Base-by-base conservation (phyloP, 2,888 invertebrate species). In the Apodemia zela region DNA sequence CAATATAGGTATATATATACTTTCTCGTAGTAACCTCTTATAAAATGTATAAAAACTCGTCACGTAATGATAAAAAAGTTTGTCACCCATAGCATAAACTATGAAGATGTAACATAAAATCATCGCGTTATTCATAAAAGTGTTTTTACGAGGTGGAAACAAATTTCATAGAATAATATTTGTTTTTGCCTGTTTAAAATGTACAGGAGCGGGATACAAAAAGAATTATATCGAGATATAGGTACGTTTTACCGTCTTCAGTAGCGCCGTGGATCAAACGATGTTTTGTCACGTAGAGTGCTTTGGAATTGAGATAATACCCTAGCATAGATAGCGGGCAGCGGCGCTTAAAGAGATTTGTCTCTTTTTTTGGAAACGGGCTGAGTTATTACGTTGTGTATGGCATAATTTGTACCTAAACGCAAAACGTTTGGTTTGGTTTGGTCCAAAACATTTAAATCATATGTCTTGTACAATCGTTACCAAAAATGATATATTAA, bases 161-260 rank as follows among this genome's bases (percentile, higher is more conserved):
- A 74, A 84, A 86, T 83, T 89, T 87, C 86, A 81, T 71, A 80
- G 86, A 87, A 89, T 76, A 75, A 72, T 75, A 78, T 79, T 65
- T 68, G 79, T 81, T 83, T 84, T 80, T 78, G 75, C 69, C 83
- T 87, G 82, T 87, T 90, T 88, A 88, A 89, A 86, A 90, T 90
- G 88, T 87, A 89, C 82, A 85, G 87, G 83, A 86, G 89, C 85
- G 75, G 77, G 73, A 74, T 76, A 79, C 80, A 82, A 85, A 82
- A 80, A 79, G 78, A 83, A 84, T 84, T 83, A 79, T 80, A 78
- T 73, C 78, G 71, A 78, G 82, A 85, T 84, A 86, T 82, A 25
- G 3, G 8, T 33, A 33, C 33, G 33, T 33, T 8, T 33, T 33
- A 86, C 71, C 71, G 72, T 70, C n/a, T 77, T 75, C 85, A 85